Percentiles rank a stretch among this genome's conserved stretches.
Conservation (phyloP, 2,888 invertebrate species). For the Mayetiola destructor region DNA sequence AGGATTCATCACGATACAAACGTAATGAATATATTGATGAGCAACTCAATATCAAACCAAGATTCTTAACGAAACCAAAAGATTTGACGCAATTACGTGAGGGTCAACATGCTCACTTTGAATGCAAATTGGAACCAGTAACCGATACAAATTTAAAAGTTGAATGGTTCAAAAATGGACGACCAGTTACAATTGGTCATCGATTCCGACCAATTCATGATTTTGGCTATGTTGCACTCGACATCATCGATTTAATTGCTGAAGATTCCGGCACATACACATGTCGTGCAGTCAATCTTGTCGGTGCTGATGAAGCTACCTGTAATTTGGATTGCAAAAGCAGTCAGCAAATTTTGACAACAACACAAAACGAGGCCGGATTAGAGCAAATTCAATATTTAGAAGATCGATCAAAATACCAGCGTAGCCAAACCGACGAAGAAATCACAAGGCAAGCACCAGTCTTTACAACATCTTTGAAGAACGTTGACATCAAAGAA, state of each 20-base stretch:
- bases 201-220: slow-evolving; percentile 94
- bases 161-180: slow-evolving; percentile 93
- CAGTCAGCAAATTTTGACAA: slow-evolving; percentile 66
- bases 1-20: slow-evolving; percentile 74
- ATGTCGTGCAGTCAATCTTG: slow-evolving; percentile 78
- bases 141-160: slow-evolving; percentile 93
- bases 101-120: slow-evolving; percentile 90
- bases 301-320: slow-evolving; percentile 75
- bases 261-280: slow-evolving; percentile 93
- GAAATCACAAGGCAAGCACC: slow-evolving; percentile 83
- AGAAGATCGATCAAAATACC: slow-evolving; percentile 69
- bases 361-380: slow-evolving; percentile 76
- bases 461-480: slow-evolving; percentile 81
- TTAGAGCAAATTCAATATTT: slow-evolving; percentile 78
- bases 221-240: slow-evolving; percentile 95
- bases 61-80: slow-evolving; percentile 76
- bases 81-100: slow-evolving; percentile 72
- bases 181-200: slow-evolving; percentile 85
- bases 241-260: slow-evolving; percentile 88
- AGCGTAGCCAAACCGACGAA: slow-evolving; percentile 57
- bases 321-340: slow-evolving; percentile 59
- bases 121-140: slow-evolving; percentile 92
- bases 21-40: slow-evolving; percentile 70
- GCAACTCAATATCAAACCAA: slow-evolving; percentile 65
- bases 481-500: slow-evolving; percentile 84